Evolutionary conservation across 2,113 vertebrate species (phyloP), one percentile per base, ranked within the genome.

Genomic region (Chunga burmeisteri): DNA sequence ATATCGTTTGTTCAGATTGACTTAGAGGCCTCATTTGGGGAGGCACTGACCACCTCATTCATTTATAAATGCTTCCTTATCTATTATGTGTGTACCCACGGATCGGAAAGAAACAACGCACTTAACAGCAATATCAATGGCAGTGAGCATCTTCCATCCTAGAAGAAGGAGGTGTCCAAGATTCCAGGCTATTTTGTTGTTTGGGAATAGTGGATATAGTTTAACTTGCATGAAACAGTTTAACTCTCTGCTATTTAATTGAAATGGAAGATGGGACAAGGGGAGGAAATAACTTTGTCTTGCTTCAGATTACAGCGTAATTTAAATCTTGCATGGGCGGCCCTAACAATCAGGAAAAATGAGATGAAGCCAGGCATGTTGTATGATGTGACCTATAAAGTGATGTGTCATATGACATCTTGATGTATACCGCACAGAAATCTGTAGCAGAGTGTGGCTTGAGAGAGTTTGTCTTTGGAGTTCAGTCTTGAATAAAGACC

Each of bases 21-120:
- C 71, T 80, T 49, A 14, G 52, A 74, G 87, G 30, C 50, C 53
- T 65, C 44, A 0, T 42, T 36, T 68, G 91, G 74, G 79, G 32
- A 93, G 62, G 49, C 38, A 10, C 81, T 50, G 81, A 46, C 26
- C 40, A 18, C 68, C 30, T 78, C 30, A 8, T 81, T 65, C 40
- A 61, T 56, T 47, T 36, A 9, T 12, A 47, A 87, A 56, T 26
- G 62, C 36, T 82, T 56, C 62, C 23, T n/a, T 50, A 8, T 22
- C 42, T 61, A 5, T 21, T 27, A 1, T 3, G 0, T 25, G 18
- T 5, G 26, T 47, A 25, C 30, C 36, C 11, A 9, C 0, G 1
- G 56, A 44, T 71, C 21, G 4, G 78, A 30, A 44, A 11, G 17
- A 73, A 85, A 34, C 3, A 2, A 32, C 6, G 6, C 4, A 2